These are phyloP conservation scores for Dicentrarchus labrax DNA, from an alignment of 2,113 vertebrate species.

Conservation along the genomic window DNA sequence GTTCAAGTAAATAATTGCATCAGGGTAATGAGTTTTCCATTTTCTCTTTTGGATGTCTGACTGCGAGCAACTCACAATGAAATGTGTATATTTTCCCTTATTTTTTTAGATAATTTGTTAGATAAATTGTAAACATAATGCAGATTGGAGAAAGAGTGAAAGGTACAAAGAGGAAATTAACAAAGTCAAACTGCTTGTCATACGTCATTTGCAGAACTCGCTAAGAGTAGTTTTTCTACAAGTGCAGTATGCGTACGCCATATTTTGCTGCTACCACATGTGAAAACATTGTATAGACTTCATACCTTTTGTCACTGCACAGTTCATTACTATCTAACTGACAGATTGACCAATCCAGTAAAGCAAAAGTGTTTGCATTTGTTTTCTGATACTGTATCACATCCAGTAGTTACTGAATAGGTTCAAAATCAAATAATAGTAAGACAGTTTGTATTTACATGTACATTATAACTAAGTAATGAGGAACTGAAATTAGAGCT, in stretches of 20 bases:
- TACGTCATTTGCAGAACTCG: background rate
- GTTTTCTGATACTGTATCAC: background rate
- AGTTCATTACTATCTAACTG: conserved; percentile 7
- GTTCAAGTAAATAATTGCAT: conserved; percentile 44
- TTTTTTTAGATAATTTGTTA: conserved; percentile 4
- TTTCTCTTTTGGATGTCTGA: background rate
- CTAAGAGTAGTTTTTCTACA: conserved; percentile 3
- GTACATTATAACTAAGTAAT: conserved; percentile 14
- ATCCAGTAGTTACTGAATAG: background rate
- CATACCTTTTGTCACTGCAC: background rate
- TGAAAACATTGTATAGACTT: conserved; percentile 5
- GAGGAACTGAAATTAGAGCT: background rate
- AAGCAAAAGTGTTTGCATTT: background rate
- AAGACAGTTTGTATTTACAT: conserved; percentile 4
- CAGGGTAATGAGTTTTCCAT: conserved; percentile 7
- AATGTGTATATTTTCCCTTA: background rate
- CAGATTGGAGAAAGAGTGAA: background rate
- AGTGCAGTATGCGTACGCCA: background rate
- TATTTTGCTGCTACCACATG: conserved; percentile 20
- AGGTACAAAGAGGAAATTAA: conserved; percentile 12
- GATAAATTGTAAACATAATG: conserved; percentile 28
- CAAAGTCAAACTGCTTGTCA: conserved; percentile 19
- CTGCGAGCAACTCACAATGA: background rate
- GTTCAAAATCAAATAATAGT: background rate
- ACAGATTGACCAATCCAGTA: background rate